phyloP scores from a whole-genome alignment of 2,113 vertebrate genomes.

The Turnix velox region DNA sequence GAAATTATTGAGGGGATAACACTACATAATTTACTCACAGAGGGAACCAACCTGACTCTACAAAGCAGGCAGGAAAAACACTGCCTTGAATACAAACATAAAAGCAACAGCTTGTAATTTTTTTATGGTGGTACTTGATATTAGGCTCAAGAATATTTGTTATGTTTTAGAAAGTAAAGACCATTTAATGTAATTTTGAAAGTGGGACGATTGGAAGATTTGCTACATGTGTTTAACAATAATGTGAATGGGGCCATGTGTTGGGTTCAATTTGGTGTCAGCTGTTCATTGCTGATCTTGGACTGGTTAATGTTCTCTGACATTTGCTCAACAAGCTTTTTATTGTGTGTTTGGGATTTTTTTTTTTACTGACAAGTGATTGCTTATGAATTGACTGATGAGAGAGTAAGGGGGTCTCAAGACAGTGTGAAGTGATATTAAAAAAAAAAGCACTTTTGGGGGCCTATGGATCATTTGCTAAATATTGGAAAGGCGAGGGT shows the following conservation, averaged over 20 bases:
- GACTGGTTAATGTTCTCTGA: conserved; percentile 25
- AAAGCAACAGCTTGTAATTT: neutral
- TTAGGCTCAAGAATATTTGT: neutral
- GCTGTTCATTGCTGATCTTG: conserved; percentile 53
- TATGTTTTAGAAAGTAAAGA: neutral
- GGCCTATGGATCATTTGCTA: neutral
- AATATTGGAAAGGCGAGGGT: neutral
- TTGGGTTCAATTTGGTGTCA: conserved; percentile 51
- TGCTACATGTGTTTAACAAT: neutral
- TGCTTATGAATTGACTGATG: neutral
- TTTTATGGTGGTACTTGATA: neutral
- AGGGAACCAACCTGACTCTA: neutral
- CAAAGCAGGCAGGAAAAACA: fast-evolving
- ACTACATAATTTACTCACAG: fast-evolving
- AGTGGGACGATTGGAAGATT: neutral
- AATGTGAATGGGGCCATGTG: conserved; percentile 29
- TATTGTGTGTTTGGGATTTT: neutral
- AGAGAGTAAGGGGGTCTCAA: neutral
- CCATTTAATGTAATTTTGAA: conserved; percentile 24
- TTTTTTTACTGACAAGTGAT: neutral
- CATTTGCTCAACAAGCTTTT: conserved; percentile 1
- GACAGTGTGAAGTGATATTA: neutral
- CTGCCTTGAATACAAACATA: neutral
- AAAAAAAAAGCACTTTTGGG: neutral
- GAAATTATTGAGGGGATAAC: neutral